phyloP scores from a whole-genome alignment of 1,140 invertebrate species.

The Tetramorium alpestre region DNA sequence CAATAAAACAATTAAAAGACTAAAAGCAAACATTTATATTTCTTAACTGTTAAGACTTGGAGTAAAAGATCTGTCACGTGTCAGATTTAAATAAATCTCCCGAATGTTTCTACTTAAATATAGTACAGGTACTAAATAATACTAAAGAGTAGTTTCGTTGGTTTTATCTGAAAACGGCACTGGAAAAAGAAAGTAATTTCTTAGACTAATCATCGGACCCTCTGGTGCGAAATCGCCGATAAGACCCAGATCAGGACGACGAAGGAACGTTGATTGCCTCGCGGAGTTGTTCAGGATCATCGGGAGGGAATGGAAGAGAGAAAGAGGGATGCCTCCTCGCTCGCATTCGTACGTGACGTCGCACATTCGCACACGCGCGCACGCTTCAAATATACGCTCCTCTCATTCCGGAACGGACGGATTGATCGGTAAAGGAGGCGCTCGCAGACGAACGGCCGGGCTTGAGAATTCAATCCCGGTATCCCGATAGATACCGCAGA shows the following conservation, averaged over 20 bases:
- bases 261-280: slow-evolving; percentile 65
- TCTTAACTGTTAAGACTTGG: neutral
- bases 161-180: slow-evolving; percentile 4
- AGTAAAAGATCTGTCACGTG: neutral
- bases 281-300: slow-evolving; percentile 43
- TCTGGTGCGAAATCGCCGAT: slow-evolving; percentile 31
- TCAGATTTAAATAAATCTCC: neutral
- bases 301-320: slow-evolving; percentile 5
- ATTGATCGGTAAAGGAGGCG: slow-evolving; percentile 69
- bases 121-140: neutral
- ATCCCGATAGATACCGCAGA: slow-evolving; percentile 57
- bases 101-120: neutral
- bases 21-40: slow-evolving; percentile 20
- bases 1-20: neutral
- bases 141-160: neutral
- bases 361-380: slow-evolving; percentile 31
- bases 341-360: slow-evolving; percentile 69
- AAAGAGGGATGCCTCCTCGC: slow-evolving; percentile 53
- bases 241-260: slow-evolving; percentile 17
- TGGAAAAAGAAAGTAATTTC: slow-evolving; percentile 13
- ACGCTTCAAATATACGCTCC: neutral
- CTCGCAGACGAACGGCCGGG: slow-evolving; percentile 35
- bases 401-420: slow-evolving; percentile 60
- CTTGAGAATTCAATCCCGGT: slow-evolving; percentile 70
- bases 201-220: slow-evolving; percentile 17